These are phyloP conservation scores for Coregonus sp. DNA, from an alignment of 2,797 vertebrate genomes.

Conservation along the genomic window DNA sequence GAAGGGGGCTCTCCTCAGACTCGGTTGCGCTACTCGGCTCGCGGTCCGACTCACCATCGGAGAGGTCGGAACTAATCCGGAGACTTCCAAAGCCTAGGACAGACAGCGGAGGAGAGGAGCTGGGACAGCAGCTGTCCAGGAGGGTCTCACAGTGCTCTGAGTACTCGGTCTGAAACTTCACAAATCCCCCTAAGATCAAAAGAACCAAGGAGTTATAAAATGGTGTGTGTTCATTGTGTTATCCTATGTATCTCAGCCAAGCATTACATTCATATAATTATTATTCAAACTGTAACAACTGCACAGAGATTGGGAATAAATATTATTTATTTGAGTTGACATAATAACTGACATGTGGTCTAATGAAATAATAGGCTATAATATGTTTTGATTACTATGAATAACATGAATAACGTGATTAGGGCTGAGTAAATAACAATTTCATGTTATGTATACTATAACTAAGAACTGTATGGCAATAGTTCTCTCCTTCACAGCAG, in stretches of 20 bases:
- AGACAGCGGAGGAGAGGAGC: slow-evolving; percentile 87
- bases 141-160: slow-evolving; percentile 94
- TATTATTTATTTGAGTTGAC: background rate
- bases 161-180: slow-evolving; percentile 93
- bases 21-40: slow-evolving; percentile 94
- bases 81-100: slow-evolving; percentile 93
- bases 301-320: background rate
- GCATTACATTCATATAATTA: background rate
- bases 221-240: background rate
- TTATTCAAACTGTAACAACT: background rate
- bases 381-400: background rate
- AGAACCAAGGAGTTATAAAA: background rate
- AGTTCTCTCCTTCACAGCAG: slow-evolving; percentile 23
- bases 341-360: background rate
- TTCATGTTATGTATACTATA: background rate
- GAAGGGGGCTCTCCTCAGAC: slow-evolving; percentile 93
- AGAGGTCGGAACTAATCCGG: slow-evolving; percentile 94
- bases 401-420: background rate
- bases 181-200: slow-evolving; percentile 86
- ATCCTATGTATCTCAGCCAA: background rate
- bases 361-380: background rate
- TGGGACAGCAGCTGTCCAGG: slow-evolving; percentile 89
- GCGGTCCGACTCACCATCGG: slow-evolving; percentile 93
- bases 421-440: background rate
- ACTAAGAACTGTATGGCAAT: background rate